Evolutionary conservation across 2,888 invertebrate genomes (phyloP).

Genomic region (Villa cingulata): DNA sequence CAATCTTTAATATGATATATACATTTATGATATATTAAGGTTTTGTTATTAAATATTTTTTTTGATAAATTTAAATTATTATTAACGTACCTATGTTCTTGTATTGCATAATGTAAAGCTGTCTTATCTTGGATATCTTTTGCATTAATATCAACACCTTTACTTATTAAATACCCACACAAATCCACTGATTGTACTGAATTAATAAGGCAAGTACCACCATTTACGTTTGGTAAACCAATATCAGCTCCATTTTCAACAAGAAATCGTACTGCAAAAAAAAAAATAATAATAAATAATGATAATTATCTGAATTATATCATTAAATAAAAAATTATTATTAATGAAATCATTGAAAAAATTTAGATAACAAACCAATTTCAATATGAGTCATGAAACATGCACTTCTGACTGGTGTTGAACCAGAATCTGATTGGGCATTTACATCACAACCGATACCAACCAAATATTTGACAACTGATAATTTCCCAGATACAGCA

Average conservation of each 20-base stretch:
- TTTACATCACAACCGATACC: constrained; percentile 73
- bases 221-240: constrained; percentile 72
- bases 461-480: constrained; percentile 62
- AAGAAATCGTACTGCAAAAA: constrained; percentile 54
- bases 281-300: neutral
- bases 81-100: constrained; percentile 51
- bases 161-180: constrained; percentile 62
- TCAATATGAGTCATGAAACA: constrained; percentile 85
- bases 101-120: constrained; percentile 87
- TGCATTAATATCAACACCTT: constrained; percentile 75
- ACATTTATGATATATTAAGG: neutral
- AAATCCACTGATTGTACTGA: constrained; percentile 75
- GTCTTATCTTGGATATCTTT: constrained; percentile 81
- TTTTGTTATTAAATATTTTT: too few species aligned
- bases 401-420: constrained; percentile 78
- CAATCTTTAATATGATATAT: constrained; percentile 36
- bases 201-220: constrained; percentile 88
- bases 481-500: constrained; percentile 69
- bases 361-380: constrained; percentile 41
- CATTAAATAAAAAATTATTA: neutral
- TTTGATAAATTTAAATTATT: too few species aligned
- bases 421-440: constrained; percentile 75
- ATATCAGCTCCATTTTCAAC: constrained; percentile 72
- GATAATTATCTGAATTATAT: constrained; percentile 12
- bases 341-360: neutral